Percentiles rank a stretch among this genome's conserved stretches.
phyloP scores from a whole-genome alignment of 2,113 vertebrate species.

The Ploceus nigricollis region DNA sequence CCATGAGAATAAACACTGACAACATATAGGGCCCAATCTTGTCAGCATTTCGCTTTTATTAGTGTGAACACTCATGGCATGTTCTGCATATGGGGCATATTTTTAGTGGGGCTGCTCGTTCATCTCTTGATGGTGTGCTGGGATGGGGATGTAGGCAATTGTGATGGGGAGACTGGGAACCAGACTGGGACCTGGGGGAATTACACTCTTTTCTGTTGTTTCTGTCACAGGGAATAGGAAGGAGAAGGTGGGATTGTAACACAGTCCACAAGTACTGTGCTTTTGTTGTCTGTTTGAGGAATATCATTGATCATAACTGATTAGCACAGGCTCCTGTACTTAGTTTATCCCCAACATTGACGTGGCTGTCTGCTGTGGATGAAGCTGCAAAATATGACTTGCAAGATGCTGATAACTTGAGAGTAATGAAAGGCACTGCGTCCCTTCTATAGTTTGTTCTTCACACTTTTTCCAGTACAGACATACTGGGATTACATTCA shows the following conservation, averaged over 20 bases:
- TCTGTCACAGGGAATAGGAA: neutral
- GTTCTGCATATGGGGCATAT: neutral
- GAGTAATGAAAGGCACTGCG: neutral
- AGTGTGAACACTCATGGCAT: neutral
- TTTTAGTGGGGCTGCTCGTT: neutral
- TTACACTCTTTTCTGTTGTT: neutral
- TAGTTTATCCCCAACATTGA: neutral
- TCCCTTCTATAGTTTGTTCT: neutral
- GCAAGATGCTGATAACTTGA: neutral
- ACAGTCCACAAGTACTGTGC: accelerated
- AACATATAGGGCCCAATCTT: neutral
- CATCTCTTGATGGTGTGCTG: neutral
- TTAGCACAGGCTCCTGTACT: neutral
- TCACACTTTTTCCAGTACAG: neutral
- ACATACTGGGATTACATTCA: neutral
- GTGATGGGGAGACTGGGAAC: neutral
- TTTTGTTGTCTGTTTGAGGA: neutral
- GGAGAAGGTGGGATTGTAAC: neutral
- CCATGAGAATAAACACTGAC: neutral
- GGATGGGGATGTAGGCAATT: neutral
- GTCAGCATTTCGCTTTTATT: neutral
- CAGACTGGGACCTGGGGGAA: neutral
- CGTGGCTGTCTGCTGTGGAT: accelerated
- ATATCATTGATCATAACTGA: neutral
- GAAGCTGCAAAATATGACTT: neutral